Evolutionary conservation across 2,113 vertebrate species (phyloP).

Genomic region (Castor canadensis): DNA sequence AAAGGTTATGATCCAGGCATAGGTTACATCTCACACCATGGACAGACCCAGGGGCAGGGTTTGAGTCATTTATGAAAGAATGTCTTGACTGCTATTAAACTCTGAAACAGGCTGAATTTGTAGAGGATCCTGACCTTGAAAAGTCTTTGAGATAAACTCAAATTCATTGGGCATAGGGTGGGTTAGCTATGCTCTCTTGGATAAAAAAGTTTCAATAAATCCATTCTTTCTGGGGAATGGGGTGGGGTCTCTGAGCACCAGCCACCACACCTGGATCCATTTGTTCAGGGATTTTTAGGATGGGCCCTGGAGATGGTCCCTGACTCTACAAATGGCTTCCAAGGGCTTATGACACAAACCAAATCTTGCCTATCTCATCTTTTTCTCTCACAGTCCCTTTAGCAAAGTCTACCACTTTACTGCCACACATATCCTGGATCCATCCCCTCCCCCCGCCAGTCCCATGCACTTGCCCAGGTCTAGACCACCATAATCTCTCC

Average conservation of each 20-base stretch:
- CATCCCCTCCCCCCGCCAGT: fast-evolving
- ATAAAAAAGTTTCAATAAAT: background rate
- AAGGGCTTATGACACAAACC: background rate
- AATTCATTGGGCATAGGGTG: background rate
- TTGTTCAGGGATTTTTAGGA: background rate
- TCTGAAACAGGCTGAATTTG: background rate
- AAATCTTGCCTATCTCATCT: background rate
- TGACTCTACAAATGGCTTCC: background rate
- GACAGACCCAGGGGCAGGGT: background rate
- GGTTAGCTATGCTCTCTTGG: background rate
- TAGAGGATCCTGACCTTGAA: background rate
- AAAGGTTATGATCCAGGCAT: background rate
- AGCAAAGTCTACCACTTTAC: background rate
- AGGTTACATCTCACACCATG: fast-evolving
- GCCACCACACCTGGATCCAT: fast-evolving
- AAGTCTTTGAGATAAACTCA: background rate
- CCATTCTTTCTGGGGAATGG: background rate
- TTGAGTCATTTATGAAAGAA: background rate
- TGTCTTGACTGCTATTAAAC: background rate
- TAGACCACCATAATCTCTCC: background rate
- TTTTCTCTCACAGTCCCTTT: background rate
- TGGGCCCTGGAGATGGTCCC: background rate
- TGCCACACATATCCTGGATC: fast-evolving
- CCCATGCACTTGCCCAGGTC: fast-evolving
- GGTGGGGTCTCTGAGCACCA: background rate